Base-by-base conservation (phyloP, 2,888 invertebrate species). In the Drosophila macrospina region DNA sequence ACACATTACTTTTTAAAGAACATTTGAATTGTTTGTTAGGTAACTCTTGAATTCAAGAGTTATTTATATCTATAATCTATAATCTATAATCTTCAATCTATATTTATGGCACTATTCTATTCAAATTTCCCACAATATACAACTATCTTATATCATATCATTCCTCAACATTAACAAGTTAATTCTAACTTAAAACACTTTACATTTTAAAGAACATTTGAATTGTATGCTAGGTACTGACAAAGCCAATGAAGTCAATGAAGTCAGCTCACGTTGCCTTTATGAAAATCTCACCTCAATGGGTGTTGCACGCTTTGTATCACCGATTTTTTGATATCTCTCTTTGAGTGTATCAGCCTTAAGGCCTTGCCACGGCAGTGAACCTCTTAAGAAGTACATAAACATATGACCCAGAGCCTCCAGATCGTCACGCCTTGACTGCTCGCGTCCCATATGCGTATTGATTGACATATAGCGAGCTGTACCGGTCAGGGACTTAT, bases 381-480 rank as follows among this genome's bases (percentile, higher is more conserved):
- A 98, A 90, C 99, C 99, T 90, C 99, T 95, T 93, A 99, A 95
- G 94, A 99, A 99, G 94, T 99, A 99, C 99, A 99, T 99, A 94
- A 99, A 99, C 99, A 99, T 99, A 94, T 99, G 99, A 81, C 99
- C 99, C 91, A 99, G 94, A 76, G 99, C 99, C 94, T 99, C 99
- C 93, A 99, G 94, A 94, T 99, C 99, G 93, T 99, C 99, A 92
- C 99, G 95, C 93, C 99, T 95, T 91, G 99, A 99, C 95, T 99
- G 99, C 94, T 99, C 99, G 96, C 99, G 98, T 91, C 99, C 99
- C 94, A 99, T 96, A 95, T 99, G 99, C 93, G 99, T 99, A 93
- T 99, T 99, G 93, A 99, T 99, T 93, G 99, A 99, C 99, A 99
- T 99, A 94, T 99, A 99, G 93, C 99, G 96, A 89, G 99, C 99